Base-by-base conservation (phyloP, 1,140 invertebrate species). In the Tetraneura akinire region DNA sequence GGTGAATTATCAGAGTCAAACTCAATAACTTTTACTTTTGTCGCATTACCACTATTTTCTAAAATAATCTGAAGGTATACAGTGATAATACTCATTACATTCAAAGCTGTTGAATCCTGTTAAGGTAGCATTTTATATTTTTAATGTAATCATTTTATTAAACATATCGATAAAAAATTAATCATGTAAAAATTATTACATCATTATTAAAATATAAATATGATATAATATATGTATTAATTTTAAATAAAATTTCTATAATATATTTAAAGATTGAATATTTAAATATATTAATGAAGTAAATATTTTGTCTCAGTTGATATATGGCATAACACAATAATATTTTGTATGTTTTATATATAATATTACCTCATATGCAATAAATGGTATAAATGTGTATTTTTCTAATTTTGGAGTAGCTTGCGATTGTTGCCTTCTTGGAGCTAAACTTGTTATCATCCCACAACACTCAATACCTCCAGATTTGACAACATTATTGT, bases 381-480 rank as follows among this genome's bases (percentile, higher is more conserved):
- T 88, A 83, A 95, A 93, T 3, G 95, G 93, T 32, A 96, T 86
- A 84, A 97, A 97, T 16, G 87, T 87, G 84, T 94, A 97, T 81
- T 91, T 90, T 86, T 97, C 96, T 14, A 94, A 86, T 81, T 92
- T 92, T 11, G 94, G 96, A 14, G 90, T 82, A 26, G 90, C 85
- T 85, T 96, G 94, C 14, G 87, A 85, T 84, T 91, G 90, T 81
- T 91, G 90, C 81, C 94, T 90, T 81, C 93, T 89, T 32, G 95
- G 95, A 1, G 96, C 95, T 16, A 97, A 87, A 81, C 93, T 94
- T 0, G 94, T 92, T 86, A 97, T 97, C 84, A 98, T 88, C 60
- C 96, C 96, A 83, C 94, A 90, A 13, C 98, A 87, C 86, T 97
- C 94, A 45, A 98, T 89, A 51, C 96, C 96, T 11, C 94, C 95